These are phyloP conservation scores for Nemapogon koenigi DNA, from an alignment of 2,888 invertebrate genomes.

Conservation along the genomic window DNA sequence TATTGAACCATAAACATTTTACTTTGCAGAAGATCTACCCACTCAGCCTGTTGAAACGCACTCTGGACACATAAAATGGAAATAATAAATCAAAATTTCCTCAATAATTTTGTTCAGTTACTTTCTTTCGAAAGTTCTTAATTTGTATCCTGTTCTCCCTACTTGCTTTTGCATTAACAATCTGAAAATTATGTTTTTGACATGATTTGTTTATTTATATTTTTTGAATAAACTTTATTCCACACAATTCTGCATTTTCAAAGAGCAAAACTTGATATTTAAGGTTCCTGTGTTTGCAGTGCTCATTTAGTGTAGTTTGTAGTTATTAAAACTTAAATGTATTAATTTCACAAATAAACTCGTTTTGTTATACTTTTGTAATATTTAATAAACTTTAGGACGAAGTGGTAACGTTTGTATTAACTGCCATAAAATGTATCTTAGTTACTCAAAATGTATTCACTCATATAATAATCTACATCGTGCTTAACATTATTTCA, in stretches of 20 bases:
- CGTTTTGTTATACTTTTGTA: constrained; percentile 4
- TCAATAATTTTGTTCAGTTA: constrained; percentile 41
- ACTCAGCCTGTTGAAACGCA: constrained; percentile 60
- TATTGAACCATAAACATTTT: constrained; percentile 57
- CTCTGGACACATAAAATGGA: constrained; percentile 63
- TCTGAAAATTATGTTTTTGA: constrained; percentile 52
- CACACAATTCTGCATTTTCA: constrained; percentile 47
- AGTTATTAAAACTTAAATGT: constrained; percentile 7
- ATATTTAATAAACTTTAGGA: background rate
- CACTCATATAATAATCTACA: no score
- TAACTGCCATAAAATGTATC: no score
- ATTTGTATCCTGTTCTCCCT: constrained; percentile 49
- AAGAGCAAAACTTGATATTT: constrained; percentile 47
- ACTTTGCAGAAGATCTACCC: constrained; percentile 58
- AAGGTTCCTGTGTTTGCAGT: constrained; percentile 45
- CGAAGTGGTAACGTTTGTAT: no score
- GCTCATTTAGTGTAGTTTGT: constrained; percentile 11
- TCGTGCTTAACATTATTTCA: no score
- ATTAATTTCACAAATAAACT: constrained; percentile 1
- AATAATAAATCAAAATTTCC: constrained; percentile 65
- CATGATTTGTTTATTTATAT: constrained; percentile 59
- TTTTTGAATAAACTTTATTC: constrained; percentile 63
- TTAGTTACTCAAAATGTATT: no score
- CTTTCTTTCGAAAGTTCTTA: constrained; percentile 56
- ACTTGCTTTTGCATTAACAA: constrained; percentile 42